Base-by-base conservation (phyloP, 1,140 invertebrate species). In the Drosophila arawakana region DNA sequence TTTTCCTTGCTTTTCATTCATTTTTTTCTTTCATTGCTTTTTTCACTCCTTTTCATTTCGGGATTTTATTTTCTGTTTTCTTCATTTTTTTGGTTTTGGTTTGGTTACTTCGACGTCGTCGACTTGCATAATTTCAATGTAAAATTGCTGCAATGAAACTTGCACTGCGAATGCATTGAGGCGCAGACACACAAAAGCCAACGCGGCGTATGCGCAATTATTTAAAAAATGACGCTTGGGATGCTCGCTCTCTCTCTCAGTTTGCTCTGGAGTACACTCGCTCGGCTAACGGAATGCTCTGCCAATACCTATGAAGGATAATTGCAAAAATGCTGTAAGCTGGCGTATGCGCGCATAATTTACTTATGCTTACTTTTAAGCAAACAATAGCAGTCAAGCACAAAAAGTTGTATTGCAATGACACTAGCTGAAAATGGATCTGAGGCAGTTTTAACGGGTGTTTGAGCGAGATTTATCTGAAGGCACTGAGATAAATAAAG, bases 161-260 rank as follows among this genome's bases (percentile, higher is more conserved):
- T 84, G 73, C 81, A 75, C 63, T 69, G 81, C 25, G 25, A 77
- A 82, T 86, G 83, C 80, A 88, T 82, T 80, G 83, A 77, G 76
- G 69, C 69, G 57, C 76, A 77, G 55, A 69, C 50, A 77, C 67
- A 88, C 77, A 88, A 88, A 83, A 88, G 84, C 73, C 83, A 86
- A 57, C 80, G 80, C 78, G 83, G 83, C 83, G 80, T 86, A 86
- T 83, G 83, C 83, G 83, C 83, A 86, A 88, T 88, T 88, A 88
- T 86, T 88, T 81, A 66, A 70, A 30, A 75, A 78, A 69, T 58
- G 66, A 74, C 59, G 67, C 15, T 49, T 8, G 35, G 47, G 49
- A 68, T 39, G 49, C 13, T 30, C 18, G 21, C 35, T 9, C 37
- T 2, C 37, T 9, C 30, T 25, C 39, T 10, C 11, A n/a, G 18